A percentile compares a stretch with the other conserved stretches of the same genome.
Evolutionary conservation across 2,888 invertebrate genomes (phyloP).

Genomic region (Xanthia togata): DNA sequence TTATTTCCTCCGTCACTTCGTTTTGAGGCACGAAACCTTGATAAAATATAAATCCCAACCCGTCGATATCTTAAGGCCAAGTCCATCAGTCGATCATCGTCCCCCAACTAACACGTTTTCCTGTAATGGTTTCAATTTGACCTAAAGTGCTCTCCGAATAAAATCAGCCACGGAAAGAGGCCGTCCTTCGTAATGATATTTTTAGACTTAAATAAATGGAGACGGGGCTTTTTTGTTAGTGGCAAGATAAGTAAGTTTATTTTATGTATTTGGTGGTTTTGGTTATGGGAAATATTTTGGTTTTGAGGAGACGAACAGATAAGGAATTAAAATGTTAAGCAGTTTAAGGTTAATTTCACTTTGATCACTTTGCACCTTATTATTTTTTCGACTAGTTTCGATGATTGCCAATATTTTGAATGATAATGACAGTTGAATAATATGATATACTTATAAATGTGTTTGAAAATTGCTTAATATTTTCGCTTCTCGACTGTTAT

Average conservation of each 20-base stretch:
- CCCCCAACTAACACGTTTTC: slow-evolving; percentile 77
- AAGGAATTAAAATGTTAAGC: not conserved
- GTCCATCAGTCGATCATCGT: slow-evolving; percentile 71
- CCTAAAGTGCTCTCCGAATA: slow-evolving; percentile 75
- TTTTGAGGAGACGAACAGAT: not conserved
- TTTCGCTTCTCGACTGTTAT: not conserved
- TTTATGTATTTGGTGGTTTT: slow-evolving; percentile 1
- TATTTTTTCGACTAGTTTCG: not conserved
- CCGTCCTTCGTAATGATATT: slow-evolving; percentile 66
- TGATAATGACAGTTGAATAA: not conserved
- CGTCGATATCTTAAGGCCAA: slow-evolving; percentile 31
- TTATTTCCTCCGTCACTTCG: not conserved
- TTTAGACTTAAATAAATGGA: slow-evolving; percentile 63
- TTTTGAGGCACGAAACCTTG: slow-evolving; percentile 17
- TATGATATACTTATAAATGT: not conserved
- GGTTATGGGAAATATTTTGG: not conserved
- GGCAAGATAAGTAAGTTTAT: slow-evolving; percentile 13
- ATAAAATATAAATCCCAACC: slow-evolving; percentile 42
- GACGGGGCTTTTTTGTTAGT: slow-evolving; percentile 41
- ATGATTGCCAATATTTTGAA: not conserved
- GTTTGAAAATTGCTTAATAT: not conserved
- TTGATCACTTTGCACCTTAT: no score
- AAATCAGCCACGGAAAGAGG: slow-evolving; percentile 68
- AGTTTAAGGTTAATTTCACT: not conserved
- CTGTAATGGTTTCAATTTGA: slow-evolving; percentile 81